Percentiles rank a stretch among this genome's conserved stretches.
Evolutionary conservation across 1,140 invertebrate genomes (phyloP).

Genomic region (Brachionus angularis): DNA sequence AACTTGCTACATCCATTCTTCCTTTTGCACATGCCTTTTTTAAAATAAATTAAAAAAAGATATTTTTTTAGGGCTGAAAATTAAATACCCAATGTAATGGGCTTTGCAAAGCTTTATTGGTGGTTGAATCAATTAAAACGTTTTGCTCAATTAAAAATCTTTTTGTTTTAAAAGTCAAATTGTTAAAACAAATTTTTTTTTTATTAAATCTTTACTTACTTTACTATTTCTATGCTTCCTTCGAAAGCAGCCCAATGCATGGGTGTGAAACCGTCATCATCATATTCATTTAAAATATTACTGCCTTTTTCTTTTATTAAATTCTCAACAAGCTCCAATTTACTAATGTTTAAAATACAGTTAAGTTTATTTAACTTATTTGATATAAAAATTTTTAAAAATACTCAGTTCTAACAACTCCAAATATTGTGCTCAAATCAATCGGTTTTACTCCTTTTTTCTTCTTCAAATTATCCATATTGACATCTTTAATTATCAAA

Average conservation of each 20-base stretch:
- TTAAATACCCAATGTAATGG: slow-evolving; percentile 41
- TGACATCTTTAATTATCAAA: neutral
- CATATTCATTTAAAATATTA: slow-evolving; percentile 56
- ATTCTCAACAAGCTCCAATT: neutral
- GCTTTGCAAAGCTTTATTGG: slow-evolving; percentile 7
- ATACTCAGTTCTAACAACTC: slow-evolving; percentile 20
- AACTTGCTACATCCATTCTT: slow-evolving; percentile 15
- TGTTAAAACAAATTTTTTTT: neutral
- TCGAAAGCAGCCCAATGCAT: slow-evolving; percentile 90
- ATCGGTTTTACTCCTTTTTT: neutral
- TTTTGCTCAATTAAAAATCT: neutral
- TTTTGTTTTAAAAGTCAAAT: neutral
- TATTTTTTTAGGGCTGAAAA: too few species aligned
- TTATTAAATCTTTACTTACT: neutral
- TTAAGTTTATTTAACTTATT: neutral
- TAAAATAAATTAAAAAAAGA: too few species aligned
- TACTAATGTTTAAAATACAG: neutral
- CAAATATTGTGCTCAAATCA: slow-evolving; percentile 19
- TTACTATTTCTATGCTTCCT: slow-evolving; percentile 53
- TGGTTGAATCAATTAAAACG: slow-evolving; percentile 6
- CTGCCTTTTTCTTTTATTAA: neutral
- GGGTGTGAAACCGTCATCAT: slow-evolving; percentile 84
- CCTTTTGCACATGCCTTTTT: slow-evolving; percentile 37
- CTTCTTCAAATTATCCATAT: slow-evolving; percentile 2
- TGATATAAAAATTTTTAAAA: neutral